Conservation (phyloP, 2,113 vertebrate genomes). For the Strix aluco region DNA sequence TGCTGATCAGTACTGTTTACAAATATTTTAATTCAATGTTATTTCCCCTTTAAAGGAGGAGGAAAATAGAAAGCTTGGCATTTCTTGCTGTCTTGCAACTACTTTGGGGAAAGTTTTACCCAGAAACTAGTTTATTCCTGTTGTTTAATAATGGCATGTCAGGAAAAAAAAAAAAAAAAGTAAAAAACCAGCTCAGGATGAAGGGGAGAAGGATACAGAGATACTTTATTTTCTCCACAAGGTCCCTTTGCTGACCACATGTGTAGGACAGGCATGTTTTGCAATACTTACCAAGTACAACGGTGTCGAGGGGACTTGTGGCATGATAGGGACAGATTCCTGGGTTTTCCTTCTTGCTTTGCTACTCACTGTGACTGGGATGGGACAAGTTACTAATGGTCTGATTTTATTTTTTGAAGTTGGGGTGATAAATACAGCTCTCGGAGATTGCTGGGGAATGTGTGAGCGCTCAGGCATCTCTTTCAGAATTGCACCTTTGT, state of each 20-base stretch:
- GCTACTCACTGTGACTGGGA: neutral
- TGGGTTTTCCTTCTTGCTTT: neutral
- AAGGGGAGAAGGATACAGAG: conserved; percentile 20
- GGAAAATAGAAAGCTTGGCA: neutral
- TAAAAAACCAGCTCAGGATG: neutral
- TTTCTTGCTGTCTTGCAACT: neutral
- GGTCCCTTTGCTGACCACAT: neutral
- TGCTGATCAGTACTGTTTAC: conserved; percentile 28
- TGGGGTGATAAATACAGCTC: neutral
- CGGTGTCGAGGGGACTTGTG: neutral
- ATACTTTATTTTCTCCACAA: conserved; percentile 26
- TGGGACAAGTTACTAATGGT: neutral
- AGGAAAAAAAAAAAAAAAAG: neutral
- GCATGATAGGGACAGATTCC: fast-evolving
- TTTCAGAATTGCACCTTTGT: neutral
- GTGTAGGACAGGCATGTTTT: neutral
- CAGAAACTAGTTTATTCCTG: conserved; percentile 30
- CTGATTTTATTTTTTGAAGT: neutral
- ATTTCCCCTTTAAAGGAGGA: neutral
- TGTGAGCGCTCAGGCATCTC: neutral
- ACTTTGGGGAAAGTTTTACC: neutral
- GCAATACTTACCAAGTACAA: neutral
- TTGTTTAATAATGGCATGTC: neutral
- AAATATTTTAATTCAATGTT: conserved; percentile 58
- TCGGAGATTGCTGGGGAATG: fast-evolving